These are phyloP conservation scores for Acanthiza pusilla DNA, from an alignment of 2,797 vertebrate genomes.

Conservation along the genomic window DNA sequence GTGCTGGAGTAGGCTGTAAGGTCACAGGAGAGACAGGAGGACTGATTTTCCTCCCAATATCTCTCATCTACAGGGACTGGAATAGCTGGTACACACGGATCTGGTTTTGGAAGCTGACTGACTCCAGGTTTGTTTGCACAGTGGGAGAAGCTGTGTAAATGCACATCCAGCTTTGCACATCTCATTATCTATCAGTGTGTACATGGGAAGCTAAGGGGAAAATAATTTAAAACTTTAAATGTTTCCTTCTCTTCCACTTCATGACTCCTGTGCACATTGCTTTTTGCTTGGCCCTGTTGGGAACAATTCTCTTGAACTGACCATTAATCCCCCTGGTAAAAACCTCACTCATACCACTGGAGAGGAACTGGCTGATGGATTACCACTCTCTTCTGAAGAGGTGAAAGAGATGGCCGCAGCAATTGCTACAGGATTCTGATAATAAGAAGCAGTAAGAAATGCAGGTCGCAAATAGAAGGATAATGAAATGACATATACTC, in stretches of 20 bases:
- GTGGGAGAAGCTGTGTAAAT: neutral
- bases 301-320: neutral
- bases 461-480: neutral
- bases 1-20: rapidly evolving
- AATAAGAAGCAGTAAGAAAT: neutral
- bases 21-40: neutral
- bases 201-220: neutral
- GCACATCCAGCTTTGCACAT: neutral
- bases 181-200: neutral
- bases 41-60: neutral
- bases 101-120: neutral
- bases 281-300: neutral
- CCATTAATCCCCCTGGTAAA: neutral
- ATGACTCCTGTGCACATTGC: neutral
- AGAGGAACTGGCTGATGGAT: neutral
- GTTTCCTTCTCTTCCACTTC: neutral
- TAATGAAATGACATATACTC: neutral
- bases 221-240: neutral
- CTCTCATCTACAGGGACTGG: neutral
- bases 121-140: neutral
- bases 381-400: neutral
- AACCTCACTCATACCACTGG: neutral
- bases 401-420: neutral
- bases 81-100: neutral
- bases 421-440: neutral